phyloP scores from a whole-genome alignment of 2,113 vertebrate species.

The Reinhardtius hippoglossoides region DNA sequence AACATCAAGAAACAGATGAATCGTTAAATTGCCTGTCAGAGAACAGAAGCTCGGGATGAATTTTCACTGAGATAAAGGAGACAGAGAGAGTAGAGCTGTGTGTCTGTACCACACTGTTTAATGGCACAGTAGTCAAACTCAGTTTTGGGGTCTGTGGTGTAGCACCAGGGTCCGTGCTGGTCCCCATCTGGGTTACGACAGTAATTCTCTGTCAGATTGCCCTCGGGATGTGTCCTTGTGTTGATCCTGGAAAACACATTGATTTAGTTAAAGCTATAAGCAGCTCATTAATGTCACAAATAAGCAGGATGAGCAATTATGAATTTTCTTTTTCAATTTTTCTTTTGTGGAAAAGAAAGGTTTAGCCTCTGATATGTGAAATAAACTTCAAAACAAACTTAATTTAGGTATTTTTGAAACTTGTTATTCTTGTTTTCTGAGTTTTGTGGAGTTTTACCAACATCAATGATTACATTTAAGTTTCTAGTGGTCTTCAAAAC shows the following conservation, averaged over 20 bases:
- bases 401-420: no score
- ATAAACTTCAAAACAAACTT: no score
- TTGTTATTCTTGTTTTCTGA: no score
- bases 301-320: no score
- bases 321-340: background rate
- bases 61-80: background rate
- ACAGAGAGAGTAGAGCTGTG: constrained; percentile 20
- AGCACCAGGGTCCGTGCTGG: constrained; percentile 96
- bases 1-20: constrained; percentile 49
- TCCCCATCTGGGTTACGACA: constrained; percentile 94
- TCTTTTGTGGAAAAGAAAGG: background rate
- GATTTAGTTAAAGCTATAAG: background rate
- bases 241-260: constrained; percentile 84
- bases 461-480: no score
- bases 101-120: constrained; percentile 86
- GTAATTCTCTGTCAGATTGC: constrained; percentile 90
- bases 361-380: no score
- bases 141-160: constrained; percentile 90
- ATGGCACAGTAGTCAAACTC: constrained; percentile 97
- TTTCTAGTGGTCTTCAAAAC: background rate
- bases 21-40: constrained; percentile 21
- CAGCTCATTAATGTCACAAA: background rate
- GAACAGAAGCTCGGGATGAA: constrained; percentile 13
- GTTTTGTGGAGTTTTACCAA: no score
- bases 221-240: constrained; percentile 81